These are phyloP conservation scores for Otolemur crassicaudatus DNA, from an alignment of 2,797 vertebrate genomes.

Conservation along the genomic window DNA sequence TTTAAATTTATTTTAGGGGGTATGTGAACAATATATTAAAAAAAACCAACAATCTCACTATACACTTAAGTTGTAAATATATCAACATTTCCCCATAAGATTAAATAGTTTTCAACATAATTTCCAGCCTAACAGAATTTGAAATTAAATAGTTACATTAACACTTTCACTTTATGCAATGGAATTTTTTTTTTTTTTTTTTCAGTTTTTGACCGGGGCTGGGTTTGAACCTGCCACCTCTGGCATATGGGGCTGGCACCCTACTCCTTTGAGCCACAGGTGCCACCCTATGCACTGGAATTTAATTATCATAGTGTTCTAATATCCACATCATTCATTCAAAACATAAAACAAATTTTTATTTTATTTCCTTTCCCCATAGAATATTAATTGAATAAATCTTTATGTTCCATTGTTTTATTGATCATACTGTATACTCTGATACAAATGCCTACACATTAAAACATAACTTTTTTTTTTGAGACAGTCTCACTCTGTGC, in stretches of 20 bases:
- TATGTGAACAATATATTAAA: neutral
- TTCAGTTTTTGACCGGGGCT: too few relatives aligned
- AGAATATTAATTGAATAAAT: slow-evolving; percentile 5
- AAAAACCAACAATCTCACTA: neutral
- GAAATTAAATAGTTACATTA: slow-evolving; percentile 12
- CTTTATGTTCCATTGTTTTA: neutral
- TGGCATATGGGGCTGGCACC: too few relatives aligned
- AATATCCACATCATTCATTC: slow-evolving; percentile 4
- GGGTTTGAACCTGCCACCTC: too few relatives aligned
- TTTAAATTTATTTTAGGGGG: neutral
- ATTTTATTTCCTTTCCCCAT: slow-evolving; percentile 8
- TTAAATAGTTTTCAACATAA: slow-evolving; percentile 13
- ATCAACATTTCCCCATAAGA: neutral
- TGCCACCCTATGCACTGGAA: neutral
- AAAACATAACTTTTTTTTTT: neutral
- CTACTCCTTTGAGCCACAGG: too few relatives aligned
- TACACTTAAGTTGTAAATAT: neutral
- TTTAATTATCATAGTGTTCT: neutral
- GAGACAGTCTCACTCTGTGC: too few relatives aligned
- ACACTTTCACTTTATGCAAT: neutral
- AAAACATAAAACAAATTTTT: slow-evolving; percentile 31
- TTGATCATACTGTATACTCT: neutral
- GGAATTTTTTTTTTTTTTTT: neutral
- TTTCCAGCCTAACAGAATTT: slow-evolving; percentile 29
- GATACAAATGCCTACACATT: slow-evolving; percentile 16